Percentiles rank a stretch among this genome's conserved stretches.
These are phyloP conservation scores for Centrocercus urophasianus DNA, from an alignment of 2,113 vertebrate genomes.

Conservation along the genomic window DNA sequence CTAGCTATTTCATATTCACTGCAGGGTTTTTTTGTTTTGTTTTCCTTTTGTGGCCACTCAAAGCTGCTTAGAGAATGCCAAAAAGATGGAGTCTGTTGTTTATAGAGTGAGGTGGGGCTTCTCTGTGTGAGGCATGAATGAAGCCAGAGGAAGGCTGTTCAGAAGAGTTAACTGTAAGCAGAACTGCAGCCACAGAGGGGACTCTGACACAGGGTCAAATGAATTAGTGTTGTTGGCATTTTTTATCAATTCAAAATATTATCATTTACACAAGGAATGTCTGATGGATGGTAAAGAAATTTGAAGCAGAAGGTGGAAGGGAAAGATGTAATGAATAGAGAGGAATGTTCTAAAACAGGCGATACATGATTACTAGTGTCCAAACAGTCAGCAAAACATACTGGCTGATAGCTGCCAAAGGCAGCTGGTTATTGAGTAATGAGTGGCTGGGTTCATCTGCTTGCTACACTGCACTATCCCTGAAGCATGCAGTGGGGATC, in stretches of 20 bases:
- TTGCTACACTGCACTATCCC: background rate
- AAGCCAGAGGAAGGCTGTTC: background rate
- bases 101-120: background rate
- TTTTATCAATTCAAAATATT: background rate
- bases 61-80: background rate
- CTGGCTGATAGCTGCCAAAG: background rate
- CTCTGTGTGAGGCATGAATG: background rate
- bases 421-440: background rate
- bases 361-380: background rate
- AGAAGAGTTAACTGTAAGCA: background rate
- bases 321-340: background rate
- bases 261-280: background rate
- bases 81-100: background rate
- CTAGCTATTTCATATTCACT: background rate
- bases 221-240: background rate
- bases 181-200: background rate
- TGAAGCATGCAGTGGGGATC: background rate
- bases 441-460: background rate
- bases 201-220: background rate
- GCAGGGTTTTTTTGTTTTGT: background rate
- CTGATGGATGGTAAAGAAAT: background rate
- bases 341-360: background rate
- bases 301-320: background rate
- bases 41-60: background rate
- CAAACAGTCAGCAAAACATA: background rate